Conservation (phyloP, 2,797 vertebrate species). For the Varecia variegata region DNA sequence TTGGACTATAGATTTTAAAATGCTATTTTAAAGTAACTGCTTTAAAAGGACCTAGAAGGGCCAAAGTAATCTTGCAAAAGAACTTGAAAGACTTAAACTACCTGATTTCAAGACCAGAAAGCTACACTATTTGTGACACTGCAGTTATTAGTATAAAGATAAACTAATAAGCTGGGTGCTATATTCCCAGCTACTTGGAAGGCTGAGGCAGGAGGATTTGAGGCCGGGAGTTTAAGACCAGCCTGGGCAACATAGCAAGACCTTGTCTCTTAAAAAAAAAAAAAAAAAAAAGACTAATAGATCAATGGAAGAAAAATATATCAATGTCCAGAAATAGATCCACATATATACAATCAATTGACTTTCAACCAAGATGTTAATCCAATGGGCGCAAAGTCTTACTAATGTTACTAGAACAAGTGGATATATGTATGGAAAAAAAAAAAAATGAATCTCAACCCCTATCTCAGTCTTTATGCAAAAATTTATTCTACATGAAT, state of each 20-base stretch:
- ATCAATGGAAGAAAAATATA: not conserved
- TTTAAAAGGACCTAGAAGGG: not conserved
- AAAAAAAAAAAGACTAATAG: not conserved
- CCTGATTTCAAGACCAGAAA: not conserved
- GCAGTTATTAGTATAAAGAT: not conserved
- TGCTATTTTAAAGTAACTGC: constrained; percentile 1
- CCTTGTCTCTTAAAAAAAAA: no score
- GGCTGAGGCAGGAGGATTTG: no score
- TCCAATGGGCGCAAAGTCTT: not conserved
- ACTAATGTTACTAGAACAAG: not conserved
- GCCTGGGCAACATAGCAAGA: no score
- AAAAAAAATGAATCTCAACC: not conserved
- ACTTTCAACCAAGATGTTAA: not conserved
- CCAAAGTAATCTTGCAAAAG: constrained; percentile 24
- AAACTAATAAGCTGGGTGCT: not conserved
- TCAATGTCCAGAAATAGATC: not conserved
- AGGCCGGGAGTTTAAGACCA: not conserved
- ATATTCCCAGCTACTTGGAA: no score
- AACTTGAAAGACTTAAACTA: not conserved
- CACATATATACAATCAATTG: not conserved
- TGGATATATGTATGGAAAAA: not conserved
- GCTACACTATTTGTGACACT: not conserved
- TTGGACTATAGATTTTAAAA: not conserved
- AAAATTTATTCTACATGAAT: not conserved
- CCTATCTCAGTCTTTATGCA: not conserved